These are phyloP conservation scores for Zaprionus capensis DNA, from an alignment of 1,140 invertebrate genomes.

Conservation along the genomic window DNA sequence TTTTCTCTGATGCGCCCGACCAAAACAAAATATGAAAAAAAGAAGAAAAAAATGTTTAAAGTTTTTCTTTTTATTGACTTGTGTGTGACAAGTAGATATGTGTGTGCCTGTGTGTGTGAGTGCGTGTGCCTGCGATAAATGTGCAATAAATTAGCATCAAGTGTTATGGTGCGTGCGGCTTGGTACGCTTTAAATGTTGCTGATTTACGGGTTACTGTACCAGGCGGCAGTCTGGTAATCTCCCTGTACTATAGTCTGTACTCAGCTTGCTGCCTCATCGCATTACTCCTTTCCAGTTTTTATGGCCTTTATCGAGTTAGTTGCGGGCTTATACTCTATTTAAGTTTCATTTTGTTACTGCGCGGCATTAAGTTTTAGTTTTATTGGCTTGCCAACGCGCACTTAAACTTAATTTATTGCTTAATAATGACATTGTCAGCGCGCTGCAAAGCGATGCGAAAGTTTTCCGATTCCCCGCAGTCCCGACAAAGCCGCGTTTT, in stretches of 20 bases:
- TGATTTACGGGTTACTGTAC: constrained; percentile 15
- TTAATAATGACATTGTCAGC: constrained; percentile 6
- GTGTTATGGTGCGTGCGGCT: constrained; percentile 28
- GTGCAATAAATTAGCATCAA: constrained; percentile 45
- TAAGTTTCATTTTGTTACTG: constrained; percentile 18
- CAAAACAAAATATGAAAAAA: neutral
- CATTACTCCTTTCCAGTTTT: neutral
- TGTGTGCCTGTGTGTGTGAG: neutral
- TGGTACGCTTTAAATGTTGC: constrained; percentile 26
- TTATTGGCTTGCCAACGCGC: constrained; percentile 28
- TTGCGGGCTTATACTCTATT: constrained; percentile 9
- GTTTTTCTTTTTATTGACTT: constrained; percentile 17
- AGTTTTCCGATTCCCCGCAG: neutral
- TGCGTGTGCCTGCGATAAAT: constrained; percentile 13
- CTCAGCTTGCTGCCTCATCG: neutral
- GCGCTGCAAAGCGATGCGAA: constrained; percentile 4
- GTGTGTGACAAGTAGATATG: constrained; percentile 10
- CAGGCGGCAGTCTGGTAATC: neutral
- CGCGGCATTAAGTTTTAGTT: constrained; percentile 16
- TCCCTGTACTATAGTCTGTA: neutral
- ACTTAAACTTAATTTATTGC: constrained; percentile 31
- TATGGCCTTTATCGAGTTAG: constrained; percentile 28
- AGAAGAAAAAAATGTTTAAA: constrained; percentile 14
- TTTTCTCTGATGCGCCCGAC: constrained; percentile 2
- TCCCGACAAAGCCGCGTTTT: neutral